Percentiles rank a stretch among this genome's conserved stretches.
Evolutionary conservation across 2,113 vertebrate genomes (phyloP).

Genomic region (Grammomys dolichurus): DNA sequence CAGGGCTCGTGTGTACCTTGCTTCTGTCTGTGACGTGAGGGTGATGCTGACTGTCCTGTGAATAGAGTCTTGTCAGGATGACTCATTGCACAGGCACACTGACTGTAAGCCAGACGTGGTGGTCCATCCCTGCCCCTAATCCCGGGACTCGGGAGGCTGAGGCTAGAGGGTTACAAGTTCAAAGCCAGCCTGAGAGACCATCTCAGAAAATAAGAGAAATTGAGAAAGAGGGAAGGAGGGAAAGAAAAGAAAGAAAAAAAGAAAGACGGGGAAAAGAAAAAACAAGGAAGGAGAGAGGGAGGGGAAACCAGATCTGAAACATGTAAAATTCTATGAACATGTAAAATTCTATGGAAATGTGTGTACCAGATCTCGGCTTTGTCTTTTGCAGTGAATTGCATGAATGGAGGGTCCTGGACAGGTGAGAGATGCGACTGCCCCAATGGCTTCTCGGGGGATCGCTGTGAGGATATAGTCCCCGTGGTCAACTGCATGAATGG

Average conservation of each 20-base stretch:
- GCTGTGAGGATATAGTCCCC: rapidly evolving
- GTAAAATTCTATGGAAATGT: not conserved
- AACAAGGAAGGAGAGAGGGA: not conserved
- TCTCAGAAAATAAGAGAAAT: not conserved
- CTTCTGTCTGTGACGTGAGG: not conserved
- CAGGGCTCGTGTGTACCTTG: too few relatives aligned
- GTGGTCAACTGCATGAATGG: rapidly evolving
- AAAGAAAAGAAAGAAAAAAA: not conserved
- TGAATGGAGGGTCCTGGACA: not conserved
- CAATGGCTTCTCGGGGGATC: not conserved
- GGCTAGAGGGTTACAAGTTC: not conserved
- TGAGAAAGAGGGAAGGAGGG: not conserved
- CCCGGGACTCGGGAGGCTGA: not conserved
- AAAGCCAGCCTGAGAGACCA: not conserved
- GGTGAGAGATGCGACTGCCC: not conserved
- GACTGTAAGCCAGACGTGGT: not conserved
- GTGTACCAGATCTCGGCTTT: not conserved
- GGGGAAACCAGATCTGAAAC: not conserved
- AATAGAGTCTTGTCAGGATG: not conserved
- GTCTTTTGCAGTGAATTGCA: not conserved
- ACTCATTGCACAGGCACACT: not conserved
- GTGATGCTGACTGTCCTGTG: not conserved
- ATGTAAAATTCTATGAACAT: not conserved
- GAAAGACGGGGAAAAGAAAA: not conserved
- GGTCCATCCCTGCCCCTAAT: not conserved